Conservation (phyloP, 2,888 invertebrate genomes). For the Lathronympha strigana region DNA sequence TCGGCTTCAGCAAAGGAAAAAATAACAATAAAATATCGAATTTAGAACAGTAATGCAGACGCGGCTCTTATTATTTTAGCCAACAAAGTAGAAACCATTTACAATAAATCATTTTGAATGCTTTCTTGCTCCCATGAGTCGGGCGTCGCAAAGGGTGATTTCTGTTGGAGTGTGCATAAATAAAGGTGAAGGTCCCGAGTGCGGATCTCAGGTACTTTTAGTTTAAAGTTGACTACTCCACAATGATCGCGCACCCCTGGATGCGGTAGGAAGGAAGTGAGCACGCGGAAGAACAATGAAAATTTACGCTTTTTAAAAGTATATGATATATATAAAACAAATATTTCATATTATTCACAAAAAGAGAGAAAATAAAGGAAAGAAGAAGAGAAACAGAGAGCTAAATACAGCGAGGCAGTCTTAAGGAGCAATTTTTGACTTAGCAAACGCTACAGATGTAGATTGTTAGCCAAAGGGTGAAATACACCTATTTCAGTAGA, state of each 20-base stretch:
- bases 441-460: too few relatives aligned
- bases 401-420: too few relatives aligned
- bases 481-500: too few relatives aligned
- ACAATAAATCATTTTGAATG: constrained; percentile 84
- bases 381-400: too few relatives aligned
- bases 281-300: constrained; percentile 1
- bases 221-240: constrained; percentile 52
- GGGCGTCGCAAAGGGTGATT: constrained; percentile 83
- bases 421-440: too few relatives aligned
- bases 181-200: constrained; percentile 80
- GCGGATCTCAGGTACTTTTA: constrained; percentile 75
- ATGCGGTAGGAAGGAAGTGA: constrained; percentile 43
- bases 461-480: too few relatives aligned
- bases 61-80: constrained; percentile 82
- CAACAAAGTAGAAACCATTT: constrained; percentile 85
- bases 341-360: not conserved
- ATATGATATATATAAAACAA: not conserved
- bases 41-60: constrained; percentile 77
- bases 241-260: constrained; percentile 49
- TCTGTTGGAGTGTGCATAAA: constrained; percentile 82
- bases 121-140: constrained; percentile 81
- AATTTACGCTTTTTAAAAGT: not conserved
- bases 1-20: constrained; percentile 69
- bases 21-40: constrained; percentile 77
- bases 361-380: not conserved